Percentiles rank a stretch among this genome's conserved stretches.
phyloP scores from a whole-genome alignment of 2,888 invertebrate genomes.

The Phrixothrix hirtus region DNA sequence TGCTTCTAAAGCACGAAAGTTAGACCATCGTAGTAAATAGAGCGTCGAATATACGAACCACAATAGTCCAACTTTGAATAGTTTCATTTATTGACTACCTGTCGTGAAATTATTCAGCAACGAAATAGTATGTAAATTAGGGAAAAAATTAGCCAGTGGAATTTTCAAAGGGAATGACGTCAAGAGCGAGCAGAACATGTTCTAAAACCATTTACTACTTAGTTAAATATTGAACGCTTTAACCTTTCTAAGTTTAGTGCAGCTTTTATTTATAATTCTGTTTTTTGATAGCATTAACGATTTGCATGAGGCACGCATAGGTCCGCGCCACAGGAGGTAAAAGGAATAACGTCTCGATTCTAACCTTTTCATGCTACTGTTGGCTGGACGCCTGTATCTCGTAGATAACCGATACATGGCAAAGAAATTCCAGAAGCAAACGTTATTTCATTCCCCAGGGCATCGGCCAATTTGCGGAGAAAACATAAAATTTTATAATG shows the following conservation, averaged over 20 bases:
- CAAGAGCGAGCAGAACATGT: constrained; percentile 14
- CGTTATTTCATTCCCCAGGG: constrained; percentile 13
- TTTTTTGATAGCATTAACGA: constrained; percentile 25
- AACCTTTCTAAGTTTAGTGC: constrained; percentile 22
- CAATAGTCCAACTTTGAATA: constrained; percentile 23
- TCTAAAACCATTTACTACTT: constrained; percentile 16
- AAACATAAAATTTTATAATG: constrained; percentile 30
- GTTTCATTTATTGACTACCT: constrained; percentile 35
- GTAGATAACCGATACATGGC: constrained; percentile 33
- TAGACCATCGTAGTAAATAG: constrained; percentile 34
- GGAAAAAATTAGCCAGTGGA: constrained; percentile 9
- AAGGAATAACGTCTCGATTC: constrained; percentile 13
- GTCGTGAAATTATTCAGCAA: constrained; percentile 30
- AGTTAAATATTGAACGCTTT: constrained; percentile 19
- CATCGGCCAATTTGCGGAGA: constrained; percentile 24
- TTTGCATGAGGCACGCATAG: constrained; percentile 32
- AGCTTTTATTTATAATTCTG: constrained; percentile 27
- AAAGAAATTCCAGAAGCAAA: constrained; percentile 24
- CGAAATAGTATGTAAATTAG: constrained; percentile 24
- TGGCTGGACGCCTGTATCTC: constrained; percentile 30
- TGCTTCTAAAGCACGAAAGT: constrained; percentile 37
- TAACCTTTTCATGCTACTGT: constrained; percentile 22
- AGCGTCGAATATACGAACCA: constrained; percentile 15
- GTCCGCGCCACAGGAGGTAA: not conserved
- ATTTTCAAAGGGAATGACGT: constrained; percentile 11